A percentile compares a stretch with the other conserved stretches of the same genome.
These are phyloP conservation scores for Oasisia sp. DNA, from an alignment of 2,888 invertebrate genomes.

Conservation along the genomic window DNA sequence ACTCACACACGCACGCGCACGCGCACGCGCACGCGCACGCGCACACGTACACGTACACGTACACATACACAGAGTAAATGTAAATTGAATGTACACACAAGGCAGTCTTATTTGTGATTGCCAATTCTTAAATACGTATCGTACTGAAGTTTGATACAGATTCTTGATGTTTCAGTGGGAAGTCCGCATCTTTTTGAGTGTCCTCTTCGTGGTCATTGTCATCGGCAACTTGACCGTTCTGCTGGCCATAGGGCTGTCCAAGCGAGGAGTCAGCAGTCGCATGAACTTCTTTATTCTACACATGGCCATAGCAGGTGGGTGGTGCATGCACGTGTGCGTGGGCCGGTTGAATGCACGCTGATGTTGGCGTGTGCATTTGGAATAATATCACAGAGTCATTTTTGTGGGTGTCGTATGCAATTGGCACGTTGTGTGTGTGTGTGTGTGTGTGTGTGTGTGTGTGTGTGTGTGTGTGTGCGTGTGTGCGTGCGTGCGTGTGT, in stretches of 20 bases:
- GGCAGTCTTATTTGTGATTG: no score
- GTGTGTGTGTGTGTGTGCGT: no score
- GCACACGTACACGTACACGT: no score
- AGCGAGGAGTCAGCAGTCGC: conserved; percentile 82
- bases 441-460: no score
- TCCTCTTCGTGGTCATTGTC: conserved; percentile 85
- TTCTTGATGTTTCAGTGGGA: conserved; percentile 75
- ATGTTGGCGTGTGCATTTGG: no score
- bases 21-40: no score
- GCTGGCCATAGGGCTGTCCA: conserved; percentile 82
- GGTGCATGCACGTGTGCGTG: not conserved
- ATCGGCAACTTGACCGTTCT: conserved; percentile 87
- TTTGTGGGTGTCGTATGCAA: not conserved
- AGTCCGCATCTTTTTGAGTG: conserved; percentile 87
- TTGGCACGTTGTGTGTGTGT: no score
- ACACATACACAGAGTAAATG: no score
- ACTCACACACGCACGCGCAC: no score
- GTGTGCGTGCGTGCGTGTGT: no score
- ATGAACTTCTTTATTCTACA: conserved; percentile 97
- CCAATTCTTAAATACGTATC: not conserved
- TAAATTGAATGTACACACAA: no score
- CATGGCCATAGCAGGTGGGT: conserved; percentile 70
- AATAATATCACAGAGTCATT: no score
- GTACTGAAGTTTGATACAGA: not conserved
- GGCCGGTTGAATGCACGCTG: conserved; percentile 19